Percentiles rank a stretch among this genome's conserved stretches.
Evolutionary conservation across 1,140 invertebrate genomes (phyloP).

Genomic region (Formica selysi): DNA sequence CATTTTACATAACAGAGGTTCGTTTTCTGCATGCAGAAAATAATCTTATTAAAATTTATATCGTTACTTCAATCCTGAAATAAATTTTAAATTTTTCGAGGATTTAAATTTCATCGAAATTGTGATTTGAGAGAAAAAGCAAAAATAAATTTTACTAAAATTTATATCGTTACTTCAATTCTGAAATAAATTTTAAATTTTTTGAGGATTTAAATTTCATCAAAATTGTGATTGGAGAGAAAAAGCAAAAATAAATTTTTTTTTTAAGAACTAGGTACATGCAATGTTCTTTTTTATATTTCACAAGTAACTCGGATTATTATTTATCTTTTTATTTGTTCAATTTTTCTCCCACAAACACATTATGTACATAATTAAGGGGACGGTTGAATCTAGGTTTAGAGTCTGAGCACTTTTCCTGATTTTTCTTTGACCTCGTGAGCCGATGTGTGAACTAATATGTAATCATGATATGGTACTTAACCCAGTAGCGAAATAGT

Average conservation of each 20-base stretch:
- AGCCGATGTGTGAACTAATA: constrained; percentile 40
- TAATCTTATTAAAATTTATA: constrained; percentile 33
- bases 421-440: constrained; percentile 13
- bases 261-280: not conserved
- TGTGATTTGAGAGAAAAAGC: not conserved
- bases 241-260: not conserved
- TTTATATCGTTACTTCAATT: constrained; percentile 10
- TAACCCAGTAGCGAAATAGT: constrained; percentile 19
- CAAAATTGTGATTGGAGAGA: not conserved
- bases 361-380: constrained; percentile 12
- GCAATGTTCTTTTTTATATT: not conserved
- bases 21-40: not conserved
- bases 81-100: constrained; percentile 4
- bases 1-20: constrained; percentile 2
- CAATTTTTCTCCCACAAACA: not conserved
- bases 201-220: not conserved
- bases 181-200: constrained; percentile 6
- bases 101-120: constrained; percentile 1
- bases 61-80: not conserved
- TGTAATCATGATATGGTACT: constrained; percentile 19
- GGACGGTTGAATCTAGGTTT: constrained; percentile 47
- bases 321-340: constrained; percentile 10
- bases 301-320: not conserved
- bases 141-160: constrained; percentile 14
- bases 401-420: constrained; percentile 41